Evolutionary conservation across 2,888 invertebrate species (phyloP).

Genomic region (Polylopha cassiicola): DNA sequence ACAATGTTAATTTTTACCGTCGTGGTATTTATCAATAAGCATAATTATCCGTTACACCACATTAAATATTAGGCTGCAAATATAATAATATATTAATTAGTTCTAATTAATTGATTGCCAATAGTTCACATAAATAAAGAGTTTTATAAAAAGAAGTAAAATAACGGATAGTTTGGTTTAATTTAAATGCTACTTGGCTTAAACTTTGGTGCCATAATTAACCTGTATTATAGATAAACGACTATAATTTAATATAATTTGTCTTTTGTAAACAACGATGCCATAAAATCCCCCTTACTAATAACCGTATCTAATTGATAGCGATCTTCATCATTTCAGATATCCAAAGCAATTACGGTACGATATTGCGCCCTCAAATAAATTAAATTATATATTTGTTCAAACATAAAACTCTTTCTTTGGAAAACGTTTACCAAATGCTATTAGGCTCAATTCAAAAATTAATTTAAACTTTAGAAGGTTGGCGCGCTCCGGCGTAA

Average conservation of each 20-base stretch:
- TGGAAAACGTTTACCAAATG: slow-evolving; percentile 71
- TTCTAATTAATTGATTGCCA: no score
- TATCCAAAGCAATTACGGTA: slow-evolving; percentile 62
- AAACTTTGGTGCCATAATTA: no score
- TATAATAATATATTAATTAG: no score
- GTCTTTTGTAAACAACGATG: slow-evolving; percentile 5
- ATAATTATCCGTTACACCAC: no score
- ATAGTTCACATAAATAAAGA: no score
- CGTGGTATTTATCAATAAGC: no score
- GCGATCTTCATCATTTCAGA: slow-evolving; percentile 41
- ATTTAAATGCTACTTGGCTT: no score
- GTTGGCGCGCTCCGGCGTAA: slow-evolving; percentile 66
- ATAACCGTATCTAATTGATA: slow-evolving; percentile 36
- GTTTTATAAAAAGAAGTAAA: no score
- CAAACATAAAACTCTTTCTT: slow-evolving; percentile 66
- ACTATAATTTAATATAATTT: slow-evolving; percentile 5
- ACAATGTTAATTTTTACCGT: slow-evolving; percentile 35
- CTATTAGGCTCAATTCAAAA: slow-evolving; percentile 76
- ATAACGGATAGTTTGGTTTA: no score
- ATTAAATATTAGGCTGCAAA: no score
- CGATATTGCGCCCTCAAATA: slow-evolving; percentile 57
- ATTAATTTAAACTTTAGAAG: slow-evolving; percentile 77
- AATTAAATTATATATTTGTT: slow-evolving; percentile 70
- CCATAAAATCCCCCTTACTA: slow-evolving; percentile 22
- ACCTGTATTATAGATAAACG: not conserved